Conservation (phyloP, 2,113 vertebrate species). For the Elaphurus davidianus region DNA sequence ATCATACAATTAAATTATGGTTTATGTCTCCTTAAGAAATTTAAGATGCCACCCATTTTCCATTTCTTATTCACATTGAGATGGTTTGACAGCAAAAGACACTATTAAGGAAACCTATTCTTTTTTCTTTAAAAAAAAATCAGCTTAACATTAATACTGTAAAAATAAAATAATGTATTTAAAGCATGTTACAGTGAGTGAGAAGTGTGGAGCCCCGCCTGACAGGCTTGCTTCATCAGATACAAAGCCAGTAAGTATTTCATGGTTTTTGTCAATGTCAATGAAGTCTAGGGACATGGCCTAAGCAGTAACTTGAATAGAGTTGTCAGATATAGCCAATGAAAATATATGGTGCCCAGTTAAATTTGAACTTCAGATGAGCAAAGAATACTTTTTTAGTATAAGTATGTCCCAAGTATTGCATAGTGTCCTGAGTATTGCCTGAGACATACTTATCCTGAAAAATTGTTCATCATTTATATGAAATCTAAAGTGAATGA, state of each 20-base stretch:
- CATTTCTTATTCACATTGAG: background rate
- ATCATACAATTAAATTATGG: background rate
- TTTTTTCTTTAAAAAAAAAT: background rate
- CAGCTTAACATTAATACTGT: background rate
- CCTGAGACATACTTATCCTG: background rate
- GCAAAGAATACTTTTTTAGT: background rate
- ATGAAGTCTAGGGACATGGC: background rate
- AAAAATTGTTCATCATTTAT: background rate
- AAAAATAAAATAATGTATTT: background rate
- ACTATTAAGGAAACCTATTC: background rate
- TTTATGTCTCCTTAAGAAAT: background rate
- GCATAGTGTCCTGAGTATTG: background rate
- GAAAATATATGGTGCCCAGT: background rate
- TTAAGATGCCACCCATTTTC: background rate
- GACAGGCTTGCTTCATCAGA: background rate
- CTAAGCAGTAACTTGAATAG: background rate
- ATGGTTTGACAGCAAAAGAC: background rate
- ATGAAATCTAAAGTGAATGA: background rate
- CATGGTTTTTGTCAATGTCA: background rate
- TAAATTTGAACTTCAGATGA: background rate
- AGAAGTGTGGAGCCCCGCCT: background rate
- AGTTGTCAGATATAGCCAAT: background rate
- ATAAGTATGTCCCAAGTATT: background rate
- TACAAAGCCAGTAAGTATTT: background rate
- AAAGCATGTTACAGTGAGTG: background rate